Evolutionary conservation across 2,888 invertebrate genomes (phyloP), one percentile per base, ranked within the genome.

Genomic region (Antheraea yamamai): DNA sequence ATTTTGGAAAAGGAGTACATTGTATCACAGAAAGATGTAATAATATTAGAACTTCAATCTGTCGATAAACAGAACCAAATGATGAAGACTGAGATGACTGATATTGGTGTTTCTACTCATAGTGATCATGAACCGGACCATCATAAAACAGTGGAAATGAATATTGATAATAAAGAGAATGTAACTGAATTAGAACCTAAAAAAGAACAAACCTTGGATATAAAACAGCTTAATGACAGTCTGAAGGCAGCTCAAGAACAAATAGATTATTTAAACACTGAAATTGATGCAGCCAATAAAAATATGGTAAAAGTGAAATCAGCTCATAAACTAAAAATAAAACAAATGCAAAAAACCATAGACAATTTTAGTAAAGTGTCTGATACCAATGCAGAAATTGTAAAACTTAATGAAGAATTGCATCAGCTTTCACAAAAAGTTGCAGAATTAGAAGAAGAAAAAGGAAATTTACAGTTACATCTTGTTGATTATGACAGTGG

Each of bases 391-490:
- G 96, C 96, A 64, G 96, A 97, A 88, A 94, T 97, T 76, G 95
- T 96, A 0, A 95, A 95, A 81, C 89, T 97, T 73, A 95, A 95
- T 84, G 95, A 95, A 77, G 96, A 96, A 84, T 95, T 96, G 80
- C 95, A 96, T 78, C 95, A 95, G 80, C 90, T 97, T 73, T 96
- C 96, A 78, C 97, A 97, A 82, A 97, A 96, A 94, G 96, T 98
- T 77, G 97, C 97, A 20, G 97, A 98, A 87, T 91, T 98, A 79
- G 98, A 98, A 92, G 98, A 98, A 90, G 98, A 98, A 92, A 98
- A 98, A 93, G 98, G 98, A 84, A 98, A 98, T 92, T 96, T 98
- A 86, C 98, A 98, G 92, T 95, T 98, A 87, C 97, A 97, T 92
- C 95, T 98, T 88, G 97, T 97, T 83, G 97, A 97, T 92, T 96